These are phyloP conservation scores for Melanogrammus aeglefinus DNA, from an alignment of 2,797 vertebrate species.

Conservation along the genomic window DNA sequence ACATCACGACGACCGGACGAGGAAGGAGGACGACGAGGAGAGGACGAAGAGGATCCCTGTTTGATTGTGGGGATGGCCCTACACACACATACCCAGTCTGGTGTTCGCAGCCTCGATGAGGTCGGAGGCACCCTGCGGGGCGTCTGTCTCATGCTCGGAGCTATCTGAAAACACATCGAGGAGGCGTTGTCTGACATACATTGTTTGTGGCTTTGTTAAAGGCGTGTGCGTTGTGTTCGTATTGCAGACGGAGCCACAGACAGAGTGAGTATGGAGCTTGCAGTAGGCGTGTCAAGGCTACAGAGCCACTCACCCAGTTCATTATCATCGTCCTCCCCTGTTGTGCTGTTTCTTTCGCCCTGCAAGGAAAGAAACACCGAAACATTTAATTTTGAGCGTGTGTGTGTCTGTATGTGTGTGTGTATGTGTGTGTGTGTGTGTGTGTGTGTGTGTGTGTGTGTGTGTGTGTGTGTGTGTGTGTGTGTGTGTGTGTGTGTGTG, in stretches of 20 bases:
- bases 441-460: not conserved
- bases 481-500: too few relatives aligned
- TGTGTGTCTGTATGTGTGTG: not conserved
- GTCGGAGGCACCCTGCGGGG: not conserved
- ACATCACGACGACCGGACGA: not conserved
- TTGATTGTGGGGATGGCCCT: not conserved
- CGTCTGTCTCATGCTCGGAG: not conserved
- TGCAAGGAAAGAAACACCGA: not conserved
- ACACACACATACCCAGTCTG: not conserved
- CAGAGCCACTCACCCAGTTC: not conserved
- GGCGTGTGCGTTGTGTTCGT: not conserved
- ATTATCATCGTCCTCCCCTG: not conserved
- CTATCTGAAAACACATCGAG: not conserved
- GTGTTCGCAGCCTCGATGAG: not conserved
- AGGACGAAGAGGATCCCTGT: not conserved
- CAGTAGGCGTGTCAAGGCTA: not conserved
- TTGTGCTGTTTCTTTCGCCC: not conserved
- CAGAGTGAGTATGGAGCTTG: too few relatives aligned
- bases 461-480: too few relatives aligned
- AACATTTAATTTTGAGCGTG: not conserved
- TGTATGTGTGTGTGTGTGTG: too few relatives aligned
- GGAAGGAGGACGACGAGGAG: not conserved
- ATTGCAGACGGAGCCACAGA: not conserved
- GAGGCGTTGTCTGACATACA: not conserved
- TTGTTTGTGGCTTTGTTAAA: not conserved